Percentiles rank a stretch among this genome's conserved stretches.
phyloP scores from a whole-genome alignment of 1,140 invertebrate species.

The Temnothorax curvispinosus region DNA sequence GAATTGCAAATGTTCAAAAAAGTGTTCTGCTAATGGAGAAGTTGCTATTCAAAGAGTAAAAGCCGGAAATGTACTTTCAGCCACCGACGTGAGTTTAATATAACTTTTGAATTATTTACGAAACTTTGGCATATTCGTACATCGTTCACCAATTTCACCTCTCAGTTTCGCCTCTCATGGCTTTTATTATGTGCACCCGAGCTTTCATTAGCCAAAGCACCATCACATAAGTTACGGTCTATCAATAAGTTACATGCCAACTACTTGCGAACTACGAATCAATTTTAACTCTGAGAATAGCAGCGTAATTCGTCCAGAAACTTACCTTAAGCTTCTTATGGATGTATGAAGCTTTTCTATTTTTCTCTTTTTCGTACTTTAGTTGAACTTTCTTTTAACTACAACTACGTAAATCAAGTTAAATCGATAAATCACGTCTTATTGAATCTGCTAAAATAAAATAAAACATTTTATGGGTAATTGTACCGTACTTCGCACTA shows the following conservation, averaged over 20 bases:
- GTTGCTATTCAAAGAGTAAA: neutral
- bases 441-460: constrained; percentile 12
- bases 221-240: neutral
- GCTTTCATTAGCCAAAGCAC: neutral
- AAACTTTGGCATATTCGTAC: neutral
- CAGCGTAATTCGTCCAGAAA: neutral
- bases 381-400: neutral
- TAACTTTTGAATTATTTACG: neutral
- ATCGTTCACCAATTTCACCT: neutral
- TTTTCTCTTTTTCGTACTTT: neutral
- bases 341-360: neutral
- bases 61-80: neutral
- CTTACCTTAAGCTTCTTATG: neutral
- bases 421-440: neutral
- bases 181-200: neutral
- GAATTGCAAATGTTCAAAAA: neutral
- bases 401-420: neutral
- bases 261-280: neutral
- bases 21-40: neutral
- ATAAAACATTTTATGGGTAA: neutral
- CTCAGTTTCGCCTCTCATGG: neutral
- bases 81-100: neutral
- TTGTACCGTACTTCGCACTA: neutral
- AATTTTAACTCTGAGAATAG: constrained; percentile 15
- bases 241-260: constrained; percentile 19